Base-by-base conservation (phyloP, 2,797 vertebrate genomes). In the Darevskia nairensis region DNA sequence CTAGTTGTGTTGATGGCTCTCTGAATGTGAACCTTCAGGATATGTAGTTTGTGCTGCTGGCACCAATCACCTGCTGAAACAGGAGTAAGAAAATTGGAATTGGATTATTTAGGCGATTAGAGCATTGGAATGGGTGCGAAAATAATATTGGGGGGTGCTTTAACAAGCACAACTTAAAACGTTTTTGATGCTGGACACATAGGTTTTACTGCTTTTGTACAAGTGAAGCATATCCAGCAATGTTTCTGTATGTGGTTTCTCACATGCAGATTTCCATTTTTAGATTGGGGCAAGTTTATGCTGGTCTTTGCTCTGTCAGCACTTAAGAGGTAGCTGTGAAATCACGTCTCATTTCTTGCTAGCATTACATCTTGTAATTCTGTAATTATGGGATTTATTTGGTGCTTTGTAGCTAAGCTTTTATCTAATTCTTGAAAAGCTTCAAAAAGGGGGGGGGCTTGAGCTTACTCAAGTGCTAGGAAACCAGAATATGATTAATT, bases 401-500 rank as follows among this genome's bases (percentile, higher is more conserved):
- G 46, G 11, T n/a, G 35, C 6, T 83, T 59, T 83, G 15, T 21
- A 78, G 35, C 46, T 44, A 78, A 27, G 46, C 27, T 71, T 88
- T 84, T 84, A 59, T 79, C 44, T 78, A 55, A 77, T 7, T 23
- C 11, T 77, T 29, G 32, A 41, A 78, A 83, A 55, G 15, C 82
- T 83, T 88, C 25, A 68, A n/a, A 82, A 27, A 8, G 41, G 55
- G 8, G 39, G 39, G 39, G 72, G 9, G 8, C 21, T 8, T 68
- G 23, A 77, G 44, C 61, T 55, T 75, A 82, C 35, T 88, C 44
- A 84, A 29, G 10, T 69, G 41, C 35, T 59, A 78, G 32, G 25
- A 83, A 88, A 78, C 44, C 15, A 44, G 61, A 88, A 77, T n/a
- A 84, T 79, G 46, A 78, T 61, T 78, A 83, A 59, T 69, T 25